Conservation (phyloP, 2,888 invertebrate species). For the Drosophila affinis region DNA sequence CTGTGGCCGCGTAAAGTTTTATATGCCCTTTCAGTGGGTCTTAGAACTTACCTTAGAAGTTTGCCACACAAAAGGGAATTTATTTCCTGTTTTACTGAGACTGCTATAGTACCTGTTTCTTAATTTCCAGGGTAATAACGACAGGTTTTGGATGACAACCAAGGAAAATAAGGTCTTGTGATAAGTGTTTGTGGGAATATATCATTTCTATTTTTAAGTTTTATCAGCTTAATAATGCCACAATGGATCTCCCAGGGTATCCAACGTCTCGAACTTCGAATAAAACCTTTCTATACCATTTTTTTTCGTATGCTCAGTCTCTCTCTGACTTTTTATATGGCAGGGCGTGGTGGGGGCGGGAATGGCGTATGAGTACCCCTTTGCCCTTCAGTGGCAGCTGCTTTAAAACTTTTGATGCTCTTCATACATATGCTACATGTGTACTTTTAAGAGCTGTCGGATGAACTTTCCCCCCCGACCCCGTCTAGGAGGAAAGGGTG, state of each 20-base stretch:
- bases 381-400: conserved; percentile 36
- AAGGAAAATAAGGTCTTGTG: no score
- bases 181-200: no score
- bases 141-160: no score
- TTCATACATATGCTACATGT: conserved; percentile 38
- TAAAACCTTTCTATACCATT: background rate
- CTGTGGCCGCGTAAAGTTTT: conserved; percentile 61
- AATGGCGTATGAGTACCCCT: conserved; percentile 23
- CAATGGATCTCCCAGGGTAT: background rate
- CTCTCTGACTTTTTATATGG: conserved; percentile 56
- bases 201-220: no score
- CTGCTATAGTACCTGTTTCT: background rate
- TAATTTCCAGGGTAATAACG: background rate
- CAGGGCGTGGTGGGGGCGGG: conserved; percentile 8
- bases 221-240: background rate
- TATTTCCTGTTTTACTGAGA: background rate
- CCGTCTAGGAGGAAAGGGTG: conserved; percentile 4
- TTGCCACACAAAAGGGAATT: background rate
- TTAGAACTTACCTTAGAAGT: background rate
- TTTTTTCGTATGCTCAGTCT: conserved; percentile 25
- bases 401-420: conserved; percentile 63
- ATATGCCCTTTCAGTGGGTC: background rate
- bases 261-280: background rate
- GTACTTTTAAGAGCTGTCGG: conserved; percentile 51
- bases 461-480: conserved; percentile 51